These are phyloP conservation scores for Mus caroli DNA, from an alignment of 2,797 vertebrate genomes.

Conservation along the genomic window DNA sequence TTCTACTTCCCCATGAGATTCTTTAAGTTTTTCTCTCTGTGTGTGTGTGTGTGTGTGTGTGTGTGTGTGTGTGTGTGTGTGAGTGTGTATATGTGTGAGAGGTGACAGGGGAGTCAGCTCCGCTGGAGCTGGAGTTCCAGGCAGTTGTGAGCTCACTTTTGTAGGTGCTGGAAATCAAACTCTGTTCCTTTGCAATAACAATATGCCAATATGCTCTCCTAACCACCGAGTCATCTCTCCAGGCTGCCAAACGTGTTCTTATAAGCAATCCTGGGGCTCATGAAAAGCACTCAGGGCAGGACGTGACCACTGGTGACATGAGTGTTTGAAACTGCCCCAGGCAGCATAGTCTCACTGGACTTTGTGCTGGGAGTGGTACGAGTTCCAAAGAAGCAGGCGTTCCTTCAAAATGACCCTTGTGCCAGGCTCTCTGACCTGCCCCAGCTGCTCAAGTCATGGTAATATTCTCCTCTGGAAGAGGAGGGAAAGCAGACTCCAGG, in stretches of 20 bases:
- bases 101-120: background rate
- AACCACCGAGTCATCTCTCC: background rate
- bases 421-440: background rate
- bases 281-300: conserved; percentile 5
- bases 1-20: background rate
- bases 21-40: background rate
- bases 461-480: background rate
- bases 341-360: background rate
- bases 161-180: background rate
- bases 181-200: background rate
- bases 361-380: background rate
- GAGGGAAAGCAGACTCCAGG: background rate
- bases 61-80: background rate
- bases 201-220: background rate
- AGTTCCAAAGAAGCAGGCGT: background rate
- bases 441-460: background rate
- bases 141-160: background rate
- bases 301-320: background rate
- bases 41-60: background rate
- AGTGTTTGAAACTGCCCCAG: background rate
- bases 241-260: conserved; percentile 9
- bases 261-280: conserved; percentile 3
- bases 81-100: background rate
- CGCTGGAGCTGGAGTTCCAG: background rate
- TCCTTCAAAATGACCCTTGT: background rate